These are phyloP conservation scores for Nomada fabriciana DNA, from an alignment of 2,888 invertebrate genomes.

Conservation along the genomic window DNA sequence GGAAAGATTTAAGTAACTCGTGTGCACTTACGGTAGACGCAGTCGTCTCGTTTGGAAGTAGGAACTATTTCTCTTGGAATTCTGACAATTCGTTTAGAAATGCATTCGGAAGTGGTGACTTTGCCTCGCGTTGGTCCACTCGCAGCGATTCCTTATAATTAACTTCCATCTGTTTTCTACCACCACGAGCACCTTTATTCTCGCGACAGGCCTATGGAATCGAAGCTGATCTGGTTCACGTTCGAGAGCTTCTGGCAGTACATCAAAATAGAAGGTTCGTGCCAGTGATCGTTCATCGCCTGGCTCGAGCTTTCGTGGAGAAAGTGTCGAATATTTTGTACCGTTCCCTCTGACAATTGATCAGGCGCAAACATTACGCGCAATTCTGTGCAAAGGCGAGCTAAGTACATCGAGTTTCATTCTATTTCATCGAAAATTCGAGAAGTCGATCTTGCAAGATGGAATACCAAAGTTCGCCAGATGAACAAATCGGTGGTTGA, in stretches of 20 bases:
- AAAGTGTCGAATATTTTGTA: constrained; percentile 42
- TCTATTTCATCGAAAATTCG: too few species aligned
- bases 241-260: constrained; percentile 62
- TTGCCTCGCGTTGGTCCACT: background rate
- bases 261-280: constrained; percentile 62
- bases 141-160: background rate
- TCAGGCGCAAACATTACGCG: background rate
- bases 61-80: constrained; percentile 8
- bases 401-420: background rate
- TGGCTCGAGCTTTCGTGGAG: constrained; percentile 13
- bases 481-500: background rate
- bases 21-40: too few species aligned
- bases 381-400: background rate
- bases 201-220: constrained; percentile 31
- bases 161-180: background rate
- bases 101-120: background rate
- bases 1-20: too few species aligned
- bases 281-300: constrained; percentile 49
- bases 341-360: constrained; percentile 15
- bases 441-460: too few species aligned
- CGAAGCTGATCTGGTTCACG: constrained; percentile 21
- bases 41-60: too few species aligned
- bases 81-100: background rate
- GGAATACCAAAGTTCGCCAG: too few species aligned
- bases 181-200: background rate